These are phyloP conservation scores for Ardeotis arabs DNA, from an alignment of 2,113 vertebrate species.

Conservation along the genomic window DNA sequence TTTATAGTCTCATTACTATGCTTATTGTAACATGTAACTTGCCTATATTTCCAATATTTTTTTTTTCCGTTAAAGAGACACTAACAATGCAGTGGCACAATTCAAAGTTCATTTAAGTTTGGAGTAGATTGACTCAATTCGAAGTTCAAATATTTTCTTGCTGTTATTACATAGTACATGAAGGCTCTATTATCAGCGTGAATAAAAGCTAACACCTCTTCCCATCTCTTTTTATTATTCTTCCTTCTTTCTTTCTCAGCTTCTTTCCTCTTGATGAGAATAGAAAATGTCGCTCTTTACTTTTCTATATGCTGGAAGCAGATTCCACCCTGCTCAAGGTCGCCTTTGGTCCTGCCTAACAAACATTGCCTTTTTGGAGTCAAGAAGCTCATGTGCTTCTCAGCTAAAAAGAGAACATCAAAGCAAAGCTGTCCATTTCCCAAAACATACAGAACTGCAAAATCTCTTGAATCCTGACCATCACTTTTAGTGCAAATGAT, in stretches of 20 bases:
- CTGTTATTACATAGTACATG: background rate
- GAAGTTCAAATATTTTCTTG: background rate
- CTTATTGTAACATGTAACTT: background rate
- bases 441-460: background rate
- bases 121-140: background rate
- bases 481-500: background rate
- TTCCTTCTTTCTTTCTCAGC: background rate
- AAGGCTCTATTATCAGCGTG: background rate
- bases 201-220: background rate
- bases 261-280: background rate
- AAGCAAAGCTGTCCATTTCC: background rate
- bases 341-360: background rate
- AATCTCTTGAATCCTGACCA: background rate
- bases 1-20: background rate
- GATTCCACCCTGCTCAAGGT: background rate
- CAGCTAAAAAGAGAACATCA: background rate
- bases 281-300: background rate
- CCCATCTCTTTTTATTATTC: background rate
- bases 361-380: background rate
- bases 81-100: background rate
- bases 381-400: background rate
- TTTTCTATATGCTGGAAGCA: background rate
- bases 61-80: background rate
- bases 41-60: background rate
- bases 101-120: slow-evolving; percentile 2